Evolutionary conservation across 2,113 vertebrate genomes (phyloP).

Genomic region (Chamaea fasciata): DNA sequence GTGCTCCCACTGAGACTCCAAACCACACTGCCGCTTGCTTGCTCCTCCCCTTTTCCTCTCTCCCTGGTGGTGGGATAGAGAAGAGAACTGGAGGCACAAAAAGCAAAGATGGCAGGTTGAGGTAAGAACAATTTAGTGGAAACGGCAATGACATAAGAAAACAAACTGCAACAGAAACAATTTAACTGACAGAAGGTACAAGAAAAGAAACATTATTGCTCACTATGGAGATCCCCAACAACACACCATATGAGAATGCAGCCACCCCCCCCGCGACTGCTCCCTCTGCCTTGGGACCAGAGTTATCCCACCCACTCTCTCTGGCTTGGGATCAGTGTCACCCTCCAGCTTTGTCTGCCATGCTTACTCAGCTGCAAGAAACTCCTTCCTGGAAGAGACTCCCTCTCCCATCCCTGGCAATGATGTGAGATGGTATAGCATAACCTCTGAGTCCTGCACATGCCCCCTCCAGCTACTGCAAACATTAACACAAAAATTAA

Average conservation of each 20-base stretch:
- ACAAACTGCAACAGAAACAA: background rate
- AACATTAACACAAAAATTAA: background rate
- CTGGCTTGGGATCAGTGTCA: background rate
- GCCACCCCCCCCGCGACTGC: accelerated
- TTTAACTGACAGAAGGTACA: background rate
- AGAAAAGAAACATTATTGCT: background rate
- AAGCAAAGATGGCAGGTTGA: background rate
- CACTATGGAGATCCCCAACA: accelerated
- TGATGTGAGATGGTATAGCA: background rate
- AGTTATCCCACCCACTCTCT: background rate
- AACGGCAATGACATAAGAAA: background rate
- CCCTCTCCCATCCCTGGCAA: background rate
- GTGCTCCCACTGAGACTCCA: background rate
- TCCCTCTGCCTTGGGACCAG: background rate
- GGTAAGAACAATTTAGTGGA: background rate
- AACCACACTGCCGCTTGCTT: background rate
- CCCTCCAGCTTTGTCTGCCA: background rate
- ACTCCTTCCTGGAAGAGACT: background rate
- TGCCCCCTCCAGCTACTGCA: background rate
- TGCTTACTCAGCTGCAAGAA: background rate
- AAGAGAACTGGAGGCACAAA: background rate
- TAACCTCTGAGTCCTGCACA: background rate
- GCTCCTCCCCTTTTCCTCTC: background rate
- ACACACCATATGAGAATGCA: accelerated
- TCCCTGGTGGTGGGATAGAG: background rate